Percentiles rank a stretch among this genome's conserved stretches.
phyloP scores from a whole-genome alignment of 2,888 invertebrate species.

The Lamellibrachia satsuma region DNA sequence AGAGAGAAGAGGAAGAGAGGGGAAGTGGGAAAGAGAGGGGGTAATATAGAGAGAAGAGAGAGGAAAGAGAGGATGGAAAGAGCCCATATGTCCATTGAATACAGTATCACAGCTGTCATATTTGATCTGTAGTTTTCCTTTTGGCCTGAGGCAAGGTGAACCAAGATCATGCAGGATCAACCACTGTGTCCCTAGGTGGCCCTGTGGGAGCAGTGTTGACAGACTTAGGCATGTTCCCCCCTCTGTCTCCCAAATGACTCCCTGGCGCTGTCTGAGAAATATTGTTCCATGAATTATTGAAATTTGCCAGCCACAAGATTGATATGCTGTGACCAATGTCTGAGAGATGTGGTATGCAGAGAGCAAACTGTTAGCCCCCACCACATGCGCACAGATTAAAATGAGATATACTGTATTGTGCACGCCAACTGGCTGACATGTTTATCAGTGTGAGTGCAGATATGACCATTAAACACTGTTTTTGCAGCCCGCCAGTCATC shows the following conservation, averaged over 20 bases:
- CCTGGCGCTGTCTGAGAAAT: background rate
- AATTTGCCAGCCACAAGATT: constrained; percentile 10
- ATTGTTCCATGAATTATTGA: constrained; percentile 17
- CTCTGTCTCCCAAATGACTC: background rate
- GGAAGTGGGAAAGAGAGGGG: too few species aligned
- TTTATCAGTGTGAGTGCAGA: background rate
- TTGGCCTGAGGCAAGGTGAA: background rate
- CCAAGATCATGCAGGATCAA: background rate
- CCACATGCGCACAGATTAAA: background rate
- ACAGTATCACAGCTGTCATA: background rate
- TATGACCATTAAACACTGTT: background rate
- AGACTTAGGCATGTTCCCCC: background rate
- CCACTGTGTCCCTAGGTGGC: background rate
- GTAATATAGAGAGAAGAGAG: too few species aligned
- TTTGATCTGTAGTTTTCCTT: background rate
- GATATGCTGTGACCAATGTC: constrained; percentile 12
- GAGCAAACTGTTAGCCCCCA: constrained; percentile 17
- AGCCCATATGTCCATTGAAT: background rate
- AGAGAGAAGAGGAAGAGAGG: too few species aligned
- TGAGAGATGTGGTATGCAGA: background rate
- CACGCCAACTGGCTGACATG: background rate
- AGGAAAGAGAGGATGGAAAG: too few species aligned
- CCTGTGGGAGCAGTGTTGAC: background rate
- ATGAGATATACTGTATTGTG: background rate
- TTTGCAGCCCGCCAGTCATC: background rate